Percentiles rank a stretch among this genome's conserved stretches.
These are phyloP conservation scores for Lissonota sp. DNA, from an alignment of 2,888 invertebrate genomes.

Conservation along the genomic window DNA sequence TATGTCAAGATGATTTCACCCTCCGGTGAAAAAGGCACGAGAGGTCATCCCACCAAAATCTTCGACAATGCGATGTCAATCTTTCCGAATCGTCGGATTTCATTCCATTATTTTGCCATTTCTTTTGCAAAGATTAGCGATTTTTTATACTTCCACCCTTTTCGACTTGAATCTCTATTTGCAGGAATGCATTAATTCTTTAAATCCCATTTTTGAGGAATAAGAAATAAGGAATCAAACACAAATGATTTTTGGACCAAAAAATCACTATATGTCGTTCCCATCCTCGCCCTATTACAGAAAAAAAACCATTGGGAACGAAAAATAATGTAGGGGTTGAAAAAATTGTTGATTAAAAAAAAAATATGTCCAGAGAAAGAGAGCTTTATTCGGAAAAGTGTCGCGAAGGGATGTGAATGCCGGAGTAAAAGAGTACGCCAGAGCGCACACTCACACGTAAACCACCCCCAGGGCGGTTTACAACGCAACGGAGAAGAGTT, in stretches of 20 bases:
- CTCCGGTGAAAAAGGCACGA: constrained; percentile 3
- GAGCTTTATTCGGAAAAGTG: constrained; percentile 54
- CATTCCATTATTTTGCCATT: too few relatives aligned
- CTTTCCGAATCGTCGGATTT: constrained; percentile 5
- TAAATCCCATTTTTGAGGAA: too few relatives aligned
- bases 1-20: constrained; percentile 57
- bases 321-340: not conserved
- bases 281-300: too few relatives aligned
- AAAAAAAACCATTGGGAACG: not conserved
- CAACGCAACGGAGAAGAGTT: constrained; percentile 53
- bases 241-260: too few relatives aligned
- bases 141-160: too few relatives aligned
- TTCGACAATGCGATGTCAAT: not conserved
- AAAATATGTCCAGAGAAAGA: constrained; percentile 3
- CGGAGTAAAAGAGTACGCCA: constrained; percentile 64
- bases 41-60: too few relatives aligned
- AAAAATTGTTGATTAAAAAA: constrained; percentile 5
- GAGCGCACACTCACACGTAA: not conserved
- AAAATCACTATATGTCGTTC: too few relatives aligned
- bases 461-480: constrained; percentile 17
- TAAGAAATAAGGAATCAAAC: too few relatives aligned
- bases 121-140: too few relatives aligned
- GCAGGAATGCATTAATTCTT: too few relatives aligned
- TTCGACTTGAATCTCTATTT: too few relatives aligned
- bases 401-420: constrained; percentile 62